phyloP scores from a whole-genome alignment of 2,888 invertebrate genomes.

The Branchellion lobata region DNA sequence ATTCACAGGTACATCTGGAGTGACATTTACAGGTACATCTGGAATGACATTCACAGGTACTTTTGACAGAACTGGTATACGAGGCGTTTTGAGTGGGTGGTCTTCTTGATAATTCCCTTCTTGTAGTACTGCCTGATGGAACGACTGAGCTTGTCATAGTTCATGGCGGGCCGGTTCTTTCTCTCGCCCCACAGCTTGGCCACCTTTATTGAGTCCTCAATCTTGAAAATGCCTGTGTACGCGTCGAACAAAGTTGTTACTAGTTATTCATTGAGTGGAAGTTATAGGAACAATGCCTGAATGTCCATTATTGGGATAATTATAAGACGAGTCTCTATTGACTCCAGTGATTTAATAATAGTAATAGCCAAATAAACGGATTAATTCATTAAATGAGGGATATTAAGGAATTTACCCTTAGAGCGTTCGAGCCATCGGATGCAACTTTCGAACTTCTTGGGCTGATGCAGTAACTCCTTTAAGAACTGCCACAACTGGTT shows the following conservation, averaged over 20 bases:
- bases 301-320: no score
- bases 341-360: no score
- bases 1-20: no score
- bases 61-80: constrained; percentile 98
- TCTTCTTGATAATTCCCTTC: constrained; percentile 94
- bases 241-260: background rate
- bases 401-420: no score
- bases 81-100: constrained; percentile 91
- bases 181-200: constrained; percentile 96
- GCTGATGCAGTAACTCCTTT: constrained; percentile 86
- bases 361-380: no score
- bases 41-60: constrained; percentile 66
- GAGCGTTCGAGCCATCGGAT: constrained; percentile 94
- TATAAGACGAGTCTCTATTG: no score
- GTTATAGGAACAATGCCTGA: background rate
- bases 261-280: no score
- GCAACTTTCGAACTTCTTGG: constrained; percentile 84
- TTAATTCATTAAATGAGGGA: no score
- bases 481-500: constrained; percentile 99
- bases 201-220: constrained; percentile 94
- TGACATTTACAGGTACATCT: no score
- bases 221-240: constrained; percentile 80
- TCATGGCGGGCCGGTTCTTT: constrained; percentile 98
- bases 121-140: constrained; percentile 98
- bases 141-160: constrained; percentile 96